Evolutionary conservation across 2,888 invertebrate genomes (phyloP), one percentile per base, ranked within the genome.

Genomic region (Agrilus mali): DNA sequence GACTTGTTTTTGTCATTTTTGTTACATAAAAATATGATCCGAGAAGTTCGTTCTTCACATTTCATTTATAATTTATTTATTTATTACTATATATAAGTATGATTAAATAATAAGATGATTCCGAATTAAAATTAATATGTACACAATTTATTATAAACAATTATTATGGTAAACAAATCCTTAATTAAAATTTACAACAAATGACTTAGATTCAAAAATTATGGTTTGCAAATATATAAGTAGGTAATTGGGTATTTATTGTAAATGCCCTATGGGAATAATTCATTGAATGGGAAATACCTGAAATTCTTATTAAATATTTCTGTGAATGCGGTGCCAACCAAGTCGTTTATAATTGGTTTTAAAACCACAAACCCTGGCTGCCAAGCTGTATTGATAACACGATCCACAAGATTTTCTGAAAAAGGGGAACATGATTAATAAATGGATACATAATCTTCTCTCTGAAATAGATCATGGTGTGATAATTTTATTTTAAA

Each of bases 341-440:
- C 86, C 46, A 88, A 69, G 60, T 88, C 87, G 64, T 87, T 86
- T 56, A 88, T 85, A 40, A 87, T 66, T 1, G 86, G 84, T 47
- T 79, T 72, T 41, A 86, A 73, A 34, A 87, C 68, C 2, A 80
- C 77, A 57, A 88, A 82, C 27, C 86, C 86, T 1, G 86, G 79
- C 55, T 83, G 80, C 88, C 88, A 88, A 22, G 82, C 75, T 13
- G 75, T 76, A 63, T 88, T 88, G 59, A 88, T 88, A 33, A 88
- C 68, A 38, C 80, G 73, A 60, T 86, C 86, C 37, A 86, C 66
- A 50, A 86, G 66, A 48, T 71, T 69, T 60, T 83, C 83, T 79
- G 69, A 32, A 68, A 71, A 43, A 52, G 47, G 50, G 50, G 53
- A 44, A 8, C 34, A 32, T 6, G 6, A 10, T 27, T 27, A 27